Evolutionary conservation across 2,888 invertebrate genomes (phyloP).

Genomic region (Hydrotaea diabolus): DNA sequence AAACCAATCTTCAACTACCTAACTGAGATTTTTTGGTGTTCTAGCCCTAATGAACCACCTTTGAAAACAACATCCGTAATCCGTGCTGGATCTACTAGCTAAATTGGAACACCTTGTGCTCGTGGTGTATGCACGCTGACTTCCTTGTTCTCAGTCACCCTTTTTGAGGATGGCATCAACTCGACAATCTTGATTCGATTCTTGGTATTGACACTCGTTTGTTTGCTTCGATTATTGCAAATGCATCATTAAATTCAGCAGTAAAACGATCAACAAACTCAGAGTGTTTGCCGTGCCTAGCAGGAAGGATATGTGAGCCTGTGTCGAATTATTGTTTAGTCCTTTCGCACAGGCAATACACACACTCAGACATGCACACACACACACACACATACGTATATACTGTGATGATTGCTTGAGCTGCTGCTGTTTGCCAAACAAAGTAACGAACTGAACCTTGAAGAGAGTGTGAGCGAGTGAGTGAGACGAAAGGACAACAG

Average conservation of each 20-base stretch:
- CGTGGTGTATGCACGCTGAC: neutral
- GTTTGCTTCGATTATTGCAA: slow-evolving; percentile 60
- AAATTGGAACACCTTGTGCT: no score
- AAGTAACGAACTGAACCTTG: slow-evolving; percentile 15
- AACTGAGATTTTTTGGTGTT: no score
- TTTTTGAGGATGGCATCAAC: neutral
- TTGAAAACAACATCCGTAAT: no score
- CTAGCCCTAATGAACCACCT: no score
- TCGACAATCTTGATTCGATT: neutral
- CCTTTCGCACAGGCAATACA: neutral
- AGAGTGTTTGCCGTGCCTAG: neutral
- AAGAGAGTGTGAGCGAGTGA: neutral
- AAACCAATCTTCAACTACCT: no score
- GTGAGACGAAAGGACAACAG: neutral
- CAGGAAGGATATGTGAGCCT: neutral
- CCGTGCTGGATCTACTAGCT: no score
- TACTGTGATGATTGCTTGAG: neutral
- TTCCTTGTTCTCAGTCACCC: no score
- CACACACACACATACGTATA: no score
- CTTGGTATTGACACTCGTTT: slow-evolving; percentile 14
- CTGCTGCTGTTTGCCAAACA: neutral
- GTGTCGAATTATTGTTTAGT: neutral
- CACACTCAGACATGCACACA: no score
- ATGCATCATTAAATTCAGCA: slow-evolving; percentile 65
- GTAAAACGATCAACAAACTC: slow-evolving; percentile 58